phyloP scores from a whole-genome alignment of 2,888 invertebrate genomes.

The Criorhina ranunculi region DNA sequence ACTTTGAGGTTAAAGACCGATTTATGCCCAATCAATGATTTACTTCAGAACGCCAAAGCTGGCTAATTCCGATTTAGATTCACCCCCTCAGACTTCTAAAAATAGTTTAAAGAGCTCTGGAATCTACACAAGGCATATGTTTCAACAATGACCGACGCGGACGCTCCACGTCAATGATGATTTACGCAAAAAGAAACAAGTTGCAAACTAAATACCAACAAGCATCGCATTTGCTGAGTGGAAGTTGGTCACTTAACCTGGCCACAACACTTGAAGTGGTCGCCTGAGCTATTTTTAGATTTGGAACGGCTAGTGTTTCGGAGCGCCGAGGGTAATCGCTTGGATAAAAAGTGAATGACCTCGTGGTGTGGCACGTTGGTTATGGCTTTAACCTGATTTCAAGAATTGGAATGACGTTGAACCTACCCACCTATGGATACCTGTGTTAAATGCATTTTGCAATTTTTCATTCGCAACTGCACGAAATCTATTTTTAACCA shows the following conservation, averaged over 20 bases:
- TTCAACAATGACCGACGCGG: background rate
- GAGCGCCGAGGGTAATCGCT: slow-evolving; percentile 11
- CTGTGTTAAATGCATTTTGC: slow-evolving; percentile 1
- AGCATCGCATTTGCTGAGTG: slow-evolving; percentile 18
- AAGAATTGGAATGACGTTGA: slow-evolving; percentile 27
- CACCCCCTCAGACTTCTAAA: slow-evolving; percentile 46
- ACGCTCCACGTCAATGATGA: slow-evolving; percentile 30
- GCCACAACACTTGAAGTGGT: slow-evolving; percentile 32
- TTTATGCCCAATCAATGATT: slow-evolving; percentile 2
- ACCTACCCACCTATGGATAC: background rate
- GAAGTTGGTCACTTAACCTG: slow-evolving; percentile 54
- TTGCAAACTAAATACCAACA: slow-evolving; percentile 23
- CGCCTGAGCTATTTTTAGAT: slow-evolving; percentile 60
- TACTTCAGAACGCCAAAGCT: slow-evolving; percentile 3
- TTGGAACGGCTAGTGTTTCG: slow-evolving; percentile 14
- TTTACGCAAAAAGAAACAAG: slow-evolving; percentile 22
- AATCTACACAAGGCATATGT: slow-evolving; percentile 22
- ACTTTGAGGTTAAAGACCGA: slow-evolving; percentile 54
- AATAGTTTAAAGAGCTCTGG: slow-evolving; percentile 39
- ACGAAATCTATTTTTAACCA: slow-evolving; percentile 9
- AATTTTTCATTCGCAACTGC: slow-evolving; percentile 22
- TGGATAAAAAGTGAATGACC: slow-evolving; percentile 23
- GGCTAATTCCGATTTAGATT: slow-evolving; percentile 49
- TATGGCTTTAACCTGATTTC: slow-evolving; percentile 63
- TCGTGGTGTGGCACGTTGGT: slow-evolving; percentile 8